phyloP scores from a whole-genome alignment of 1,140 invertebrate genomes.

The Ridgeia piscesae region DNA sequence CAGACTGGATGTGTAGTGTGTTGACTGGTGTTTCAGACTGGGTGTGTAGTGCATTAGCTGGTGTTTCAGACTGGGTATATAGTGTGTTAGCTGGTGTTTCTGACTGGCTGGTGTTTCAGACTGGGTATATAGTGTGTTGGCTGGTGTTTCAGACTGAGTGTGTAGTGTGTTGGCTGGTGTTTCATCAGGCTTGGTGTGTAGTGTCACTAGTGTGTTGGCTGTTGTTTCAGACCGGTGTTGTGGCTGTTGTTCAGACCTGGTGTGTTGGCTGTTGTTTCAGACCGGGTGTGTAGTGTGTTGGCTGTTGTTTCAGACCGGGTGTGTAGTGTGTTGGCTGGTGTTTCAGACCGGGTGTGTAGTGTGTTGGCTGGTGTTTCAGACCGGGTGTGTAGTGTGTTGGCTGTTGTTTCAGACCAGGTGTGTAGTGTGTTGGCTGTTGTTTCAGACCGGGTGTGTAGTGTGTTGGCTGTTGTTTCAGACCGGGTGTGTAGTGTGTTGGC shows the following conservation, averaged over 20 bases:
- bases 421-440: not conserved
- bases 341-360: too few relatives aligned
- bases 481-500: not conserved
- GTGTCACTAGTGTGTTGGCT: too few relatives aligned
- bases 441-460: not conserved
- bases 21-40: too few relatives aligned
- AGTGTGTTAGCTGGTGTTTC: not conserved
- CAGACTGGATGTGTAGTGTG: too few relatives aligned
- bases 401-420: not conserved
- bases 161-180: not conserved
- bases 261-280: not conserved
- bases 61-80: not conserved
- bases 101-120: not conserved
- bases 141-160: not conserved
- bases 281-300: not conserved
- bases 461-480: not conserved
- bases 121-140: not conserved
- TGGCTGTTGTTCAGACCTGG: too few relatives aligned
- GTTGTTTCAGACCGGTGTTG: too few relatives aligned
- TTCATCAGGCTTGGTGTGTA: too few relatives aligned
- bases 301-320: slow-evolving; percentile 18
- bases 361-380: not conserved
- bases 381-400: not conserved
- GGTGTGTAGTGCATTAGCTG: too few relatives aligned
- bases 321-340: not conserved